Evolutionary conservation across 2,888 invertebrate species (phyloP).

Genomic region (Bombyx huttoni): DNA sequence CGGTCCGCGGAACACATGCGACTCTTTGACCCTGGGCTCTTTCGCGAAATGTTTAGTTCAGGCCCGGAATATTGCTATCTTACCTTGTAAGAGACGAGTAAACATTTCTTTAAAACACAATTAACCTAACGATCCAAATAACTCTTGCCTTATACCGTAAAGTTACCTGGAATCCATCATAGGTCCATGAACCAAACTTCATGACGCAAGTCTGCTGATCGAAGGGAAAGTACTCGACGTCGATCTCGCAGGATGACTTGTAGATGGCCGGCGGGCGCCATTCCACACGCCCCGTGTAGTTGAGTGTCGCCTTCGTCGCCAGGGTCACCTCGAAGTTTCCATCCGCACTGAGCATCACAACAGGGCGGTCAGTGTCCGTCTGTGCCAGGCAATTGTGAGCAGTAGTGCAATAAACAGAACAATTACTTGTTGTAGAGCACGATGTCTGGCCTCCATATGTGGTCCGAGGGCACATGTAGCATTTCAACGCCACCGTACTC

Average conservation of each 20-base stretch:
- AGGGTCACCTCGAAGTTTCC: conserved; percentile 93
- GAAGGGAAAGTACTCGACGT: conserved; percentile 94
- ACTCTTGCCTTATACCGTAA: background rate
- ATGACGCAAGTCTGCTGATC: conserved; percentile 94
- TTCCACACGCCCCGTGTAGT: conserved; percentile 89
- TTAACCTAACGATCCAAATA: too few species aligned
- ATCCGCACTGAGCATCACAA: conserved; percentile 77
- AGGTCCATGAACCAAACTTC: conserved; percentile 96
- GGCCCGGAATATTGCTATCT: too few species aligned
- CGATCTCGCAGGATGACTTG: conserved; percentile 93
- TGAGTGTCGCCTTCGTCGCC: conserved; percentile 90
- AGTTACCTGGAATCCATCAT: conserved; percentile 93
- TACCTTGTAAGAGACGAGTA: too few species aligned
- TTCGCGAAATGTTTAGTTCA: too few species aligned
- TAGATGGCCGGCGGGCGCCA: conserved; percentile 98
- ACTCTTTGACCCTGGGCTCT: too few species aligned
- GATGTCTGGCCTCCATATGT: conserved; percentile 97
- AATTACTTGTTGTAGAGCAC: conserved; percentile 91
- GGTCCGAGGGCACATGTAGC: conserved; percentile 95
- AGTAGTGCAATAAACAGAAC: background rate
- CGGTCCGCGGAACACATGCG: too few species aligned
- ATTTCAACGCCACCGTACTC: conserved; percentile 96
- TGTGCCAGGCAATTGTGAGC: background rate
- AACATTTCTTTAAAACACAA: too few species aligned
- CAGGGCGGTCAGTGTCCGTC: background rate